Evolutionary conservation across 2,797 vertebrate species (phyloP), one percentile per base, ranked within the genome.

Genomic region (Acipenser transmontanus): DNA sequence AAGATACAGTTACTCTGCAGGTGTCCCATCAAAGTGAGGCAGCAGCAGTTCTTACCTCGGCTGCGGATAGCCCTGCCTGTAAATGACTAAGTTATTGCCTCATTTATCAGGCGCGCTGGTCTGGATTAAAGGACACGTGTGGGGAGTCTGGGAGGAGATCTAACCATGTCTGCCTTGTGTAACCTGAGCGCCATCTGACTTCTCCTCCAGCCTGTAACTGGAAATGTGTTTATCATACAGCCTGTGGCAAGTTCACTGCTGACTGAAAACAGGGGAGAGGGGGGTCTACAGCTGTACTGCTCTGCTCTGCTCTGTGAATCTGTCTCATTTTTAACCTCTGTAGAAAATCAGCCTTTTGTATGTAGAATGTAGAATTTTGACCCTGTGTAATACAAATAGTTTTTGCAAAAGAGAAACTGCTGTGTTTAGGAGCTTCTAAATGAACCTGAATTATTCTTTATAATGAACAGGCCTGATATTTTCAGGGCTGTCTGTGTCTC

Each of bases 1-100:
- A 88, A 89, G 84, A 83, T 91, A 82, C 73, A 34, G 68, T 89
- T 89, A 89, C 85, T 76, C 81, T 87, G 85, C 87, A 91, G 88
- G 88, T 91, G 88, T 89, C 80, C 78, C 81, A 83, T 89, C 85
- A 86, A 89, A 89, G 84, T 81, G 76, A 74, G 59, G 75, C 69
- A 76, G 73, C 78, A 74, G 71, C 64, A 34, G 73, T 76, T 77
- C 70, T 57, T 70, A 76, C 72, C 67, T 76, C 81, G 81, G 82
- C 76, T 76, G 73, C 73, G 73, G 79, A 77, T 74, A 66, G 75
- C 61, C 77, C 77, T 72, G 68, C 74, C 54, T 66, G 79, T 77
- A 80, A 86, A 84, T 67, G 82, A 72, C 78, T 81, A 77, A 72
- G 70, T 69, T 67, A 59, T 69, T 71, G 70, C 66, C 63, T 67